Base-by-base conservation (phyloP, 2,113 vertebrate genomes). In the Bungarus multicinctus region DNA sequence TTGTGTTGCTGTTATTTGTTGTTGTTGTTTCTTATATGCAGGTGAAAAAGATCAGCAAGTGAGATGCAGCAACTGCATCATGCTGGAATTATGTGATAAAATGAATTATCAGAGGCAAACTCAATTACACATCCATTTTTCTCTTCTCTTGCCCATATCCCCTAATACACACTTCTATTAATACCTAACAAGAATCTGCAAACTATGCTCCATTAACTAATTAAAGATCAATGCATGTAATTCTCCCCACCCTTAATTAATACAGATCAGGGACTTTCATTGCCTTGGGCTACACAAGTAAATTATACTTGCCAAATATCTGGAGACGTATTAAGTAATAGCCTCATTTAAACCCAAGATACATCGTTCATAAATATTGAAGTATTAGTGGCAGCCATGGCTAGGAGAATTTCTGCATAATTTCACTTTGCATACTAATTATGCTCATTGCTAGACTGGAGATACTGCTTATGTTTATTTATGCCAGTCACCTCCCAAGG, bases 211-310 rank as follows among this genome's bases (percentile, higher is more conserved):
- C 93, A 89, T 47, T 94, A 93, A 94, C 95, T 96, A 96, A 96
- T 96, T 93, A 96, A 89, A 90, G 94, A 96, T 96, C 95, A 95
- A 93, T 91, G 88, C 92, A 93, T 94, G 94, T 74, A 95, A 94
- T 91, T 93, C 95, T 93, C 91, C 94, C 94, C n/a, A 54, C 22
- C 39, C 85, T 93, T 94, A 94, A 96, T 94, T 94, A 92, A 95
- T 91, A 95, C 89, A 50, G 54, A 85, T 93, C 25, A 94, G 96
- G 97, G 96, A 97, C 95, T 97, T 97, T 97, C 95, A 96, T 94
- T 1, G 95, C 97, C 97, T 87, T 93, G 93, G 96, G 96, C 95
- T 94, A 96, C 81, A 95, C 93, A 94, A 94, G 93, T 94, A 94
- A 93, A 91, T 16, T 95, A 95, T 94, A 93, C 94, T 95, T 97